Evolutionary conservation across 2,888 invertebrate genomes (phyloP).

Genomic region (Meghimatium bilineatum): DNA sequence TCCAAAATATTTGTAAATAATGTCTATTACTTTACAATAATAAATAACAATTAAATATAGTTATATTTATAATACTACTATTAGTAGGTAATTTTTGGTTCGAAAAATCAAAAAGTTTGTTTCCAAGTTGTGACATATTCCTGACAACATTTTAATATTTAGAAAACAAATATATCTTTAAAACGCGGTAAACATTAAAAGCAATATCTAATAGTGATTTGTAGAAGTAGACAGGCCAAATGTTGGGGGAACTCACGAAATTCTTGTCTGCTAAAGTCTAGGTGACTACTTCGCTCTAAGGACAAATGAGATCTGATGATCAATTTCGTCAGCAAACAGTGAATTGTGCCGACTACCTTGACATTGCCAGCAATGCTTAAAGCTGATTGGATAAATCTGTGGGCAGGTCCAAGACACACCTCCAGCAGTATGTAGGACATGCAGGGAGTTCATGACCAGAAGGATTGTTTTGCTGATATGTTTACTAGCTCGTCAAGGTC

Average conservation of each 20-base stretch:
- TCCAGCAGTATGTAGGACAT: slow-evolving; percentile 10
- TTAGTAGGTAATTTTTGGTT: no score
- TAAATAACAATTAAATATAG: no score
- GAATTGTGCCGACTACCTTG: slow-evolving; percentile 13
- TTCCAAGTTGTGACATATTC: no score
- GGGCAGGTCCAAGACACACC: slow-evolving; percentile 37
- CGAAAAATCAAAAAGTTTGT: no score
- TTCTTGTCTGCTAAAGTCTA: neutral
- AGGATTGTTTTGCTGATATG: neutral
- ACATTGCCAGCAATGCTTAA: neutral
- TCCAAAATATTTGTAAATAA: no score
- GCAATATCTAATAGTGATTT: neutral
- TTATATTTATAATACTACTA: no score
- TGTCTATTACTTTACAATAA: no score
- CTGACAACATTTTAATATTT: no score
- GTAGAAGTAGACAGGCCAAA: neutral
- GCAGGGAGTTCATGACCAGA: neutral
- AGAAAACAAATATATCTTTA: neutral
- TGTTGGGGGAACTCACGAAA: slow-evolving; percentile 16
- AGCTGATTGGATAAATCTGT: slow-evolving; percentile 13
- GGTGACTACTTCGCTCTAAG: slow-evolving; percentile 2
- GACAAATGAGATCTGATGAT: neutral
- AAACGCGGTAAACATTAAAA: neutral
- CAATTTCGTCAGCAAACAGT: slow-evolving; percentile 16
- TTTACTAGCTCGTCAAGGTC: neutral